Conservation (phyloP, 2,113 vertebrate species). For the Pycnonotus jocosus region DNA sequence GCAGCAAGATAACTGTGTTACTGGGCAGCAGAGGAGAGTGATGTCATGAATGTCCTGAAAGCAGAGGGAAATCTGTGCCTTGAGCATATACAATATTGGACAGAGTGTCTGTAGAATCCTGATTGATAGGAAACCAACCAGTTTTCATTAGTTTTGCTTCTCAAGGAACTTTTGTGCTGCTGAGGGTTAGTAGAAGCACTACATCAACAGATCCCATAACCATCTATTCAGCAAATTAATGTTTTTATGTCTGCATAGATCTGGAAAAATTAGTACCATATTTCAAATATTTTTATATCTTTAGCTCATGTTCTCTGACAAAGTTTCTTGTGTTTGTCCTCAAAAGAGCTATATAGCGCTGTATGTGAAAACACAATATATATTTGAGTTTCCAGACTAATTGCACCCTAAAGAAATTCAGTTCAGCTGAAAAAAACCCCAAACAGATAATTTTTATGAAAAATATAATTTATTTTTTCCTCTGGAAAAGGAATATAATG, state of each 20-base stretch:
- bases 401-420: not conserved
- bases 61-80: not conserved
- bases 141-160: constrained; percentile 7
- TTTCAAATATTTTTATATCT: not conserved
- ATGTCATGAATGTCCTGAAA: not conserved
- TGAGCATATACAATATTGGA: not conserved
- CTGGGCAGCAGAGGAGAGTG: not conserved
- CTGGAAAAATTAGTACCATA: not conserved
- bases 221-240: not conserved
- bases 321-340: not conserved
- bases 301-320: not conserved
- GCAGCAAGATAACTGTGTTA: not conserved
- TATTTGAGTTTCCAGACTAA: not conserved
- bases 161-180: not conserved
- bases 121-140: not conserved
- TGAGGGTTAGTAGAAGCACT: not conserved
- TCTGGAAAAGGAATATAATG: not conserved
- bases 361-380: not conserved
- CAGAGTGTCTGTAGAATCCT: not conserved
- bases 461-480: not conserved
- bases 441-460: not conserved
- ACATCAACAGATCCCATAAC: not conserved
- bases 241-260: not conserved
- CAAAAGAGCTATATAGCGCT: not conserved
- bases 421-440: not conserved